Evolutionary conservation across 1,140 invertebrate species (phyloP).

Genomic region (Berghia stephanieae): DNA sequence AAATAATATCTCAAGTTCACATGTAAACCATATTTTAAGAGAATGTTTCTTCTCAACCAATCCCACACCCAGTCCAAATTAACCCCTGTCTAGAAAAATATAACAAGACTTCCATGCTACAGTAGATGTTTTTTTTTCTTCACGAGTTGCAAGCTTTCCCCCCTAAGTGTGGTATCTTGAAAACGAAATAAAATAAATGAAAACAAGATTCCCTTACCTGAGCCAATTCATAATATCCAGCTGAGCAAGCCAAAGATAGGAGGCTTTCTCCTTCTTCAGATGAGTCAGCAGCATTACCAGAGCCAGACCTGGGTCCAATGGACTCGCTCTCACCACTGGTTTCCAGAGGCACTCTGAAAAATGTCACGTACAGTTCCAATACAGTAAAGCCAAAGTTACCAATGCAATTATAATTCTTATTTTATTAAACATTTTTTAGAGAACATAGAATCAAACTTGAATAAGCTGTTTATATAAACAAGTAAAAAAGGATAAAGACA

Average conservation of each 20-base stretch:
- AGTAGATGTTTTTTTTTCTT: not conserved
- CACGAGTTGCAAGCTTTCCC: not conserved
- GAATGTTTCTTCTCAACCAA: not conserved
- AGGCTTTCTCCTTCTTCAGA: slow-evolving; percentile 98
- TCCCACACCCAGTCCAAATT: not conserved
- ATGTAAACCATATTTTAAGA: not conserved
- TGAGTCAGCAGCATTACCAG: slow-evolving; percentile 91
- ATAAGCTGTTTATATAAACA: too few species aligned
- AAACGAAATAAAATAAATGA: not conserved
- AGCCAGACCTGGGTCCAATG: slow-evolving; percentile 17
- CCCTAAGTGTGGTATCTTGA: not conserved
- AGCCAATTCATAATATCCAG: slow-evolving; percentile 95
- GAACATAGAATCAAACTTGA: too few species aligned
- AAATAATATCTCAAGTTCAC: too few species aligned
- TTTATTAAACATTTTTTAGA: too few species aligned
- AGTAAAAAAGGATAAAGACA: slow-evolving; percentile 28
- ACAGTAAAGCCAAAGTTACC: too few species aligned
- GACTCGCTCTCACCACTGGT: slow-evolving; percentile 28
- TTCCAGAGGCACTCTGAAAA: slow-evolving; percentile 21
- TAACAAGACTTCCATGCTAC: not conserved
- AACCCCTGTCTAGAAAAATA: not conserved
- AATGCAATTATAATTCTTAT: too few species aligned
- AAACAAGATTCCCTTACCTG: slow-evolving; percentile 62
- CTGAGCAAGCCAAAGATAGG: slow-evolving; percentile 95
- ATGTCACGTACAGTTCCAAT: too few species aligned